Base-by-base conservation (phyloP, 2,797 vertebrate species). In the Rhinophrynus dorsalis region DNA sequence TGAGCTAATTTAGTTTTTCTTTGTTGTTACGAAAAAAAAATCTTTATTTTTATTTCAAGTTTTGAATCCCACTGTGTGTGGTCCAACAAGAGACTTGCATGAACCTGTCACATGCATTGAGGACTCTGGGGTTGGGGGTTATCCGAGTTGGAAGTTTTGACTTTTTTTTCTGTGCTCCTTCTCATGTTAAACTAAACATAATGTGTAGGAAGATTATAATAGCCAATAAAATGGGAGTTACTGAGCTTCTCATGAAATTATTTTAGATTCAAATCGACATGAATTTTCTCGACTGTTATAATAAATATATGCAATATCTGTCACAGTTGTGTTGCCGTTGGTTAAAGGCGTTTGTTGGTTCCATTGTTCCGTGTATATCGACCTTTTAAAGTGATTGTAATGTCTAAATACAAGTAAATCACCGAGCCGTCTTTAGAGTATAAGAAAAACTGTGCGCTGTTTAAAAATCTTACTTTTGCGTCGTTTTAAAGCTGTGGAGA, bases 281-380 rank as follows among this genome's bases (percentile, higher is more conserved):
- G 40, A n/a, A 11, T 33, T 47, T 35, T 21, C 32, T 38, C 40
- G 60, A 72, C 68, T 72, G 68, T 72, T 72, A 72, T 27, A 61
- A 61, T 54, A 44, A 56, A 72, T 57, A 72, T 72, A 64, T 72
- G 68, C 68, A 72, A 72, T 72, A 72, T 64, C 51, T 72, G 68
- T 72, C 32, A 56, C 26, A 63, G 7, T 15, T 42, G 38, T 57
- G 32, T 57, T 30, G 9, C 21, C 30, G 30, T 70, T 40, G 21
- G 42, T 42, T 55, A 57, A 40, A 47, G 42, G 10, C 37, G 24
- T 50, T 48, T 48, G 21, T 44, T 15, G 64, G 27, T 42, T 24
- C n/a, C n/a, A n/a, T n/a, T n/a, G n/a, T n/a, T n/a, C n/a, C n/a
- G n/a, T n/a, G n/a, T n/a, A n/a, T n/a, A n/a, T n/a, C n/a, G n/a